Evolutionary conservation across 2,113 vertebrate genomes (phyloP).

Genomic region (Rafetus swinhoei): DNA sequence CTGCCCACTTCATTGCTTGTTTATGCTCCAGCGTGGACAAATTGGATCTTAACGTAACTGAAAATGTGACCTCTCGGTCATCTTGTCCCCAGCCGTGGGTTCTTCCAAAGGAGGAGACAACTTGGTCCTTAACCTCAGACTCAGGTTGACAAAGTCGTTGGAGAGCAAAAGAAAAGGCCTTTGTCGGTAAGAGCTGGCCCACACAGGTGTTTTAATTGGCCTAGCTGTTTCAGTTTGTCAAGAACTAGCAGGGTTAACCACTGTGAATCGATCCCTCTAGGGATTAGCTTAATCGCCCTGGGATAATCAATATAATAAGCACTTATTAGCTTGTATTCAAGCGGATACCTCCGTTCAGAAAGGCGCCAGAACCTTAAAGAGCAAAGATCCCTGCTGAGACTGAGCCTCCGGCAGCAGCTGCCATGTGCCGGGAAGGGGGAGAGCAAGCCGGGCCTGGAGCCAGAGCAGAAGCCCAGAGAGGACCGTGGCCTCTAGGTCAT

Average conservation of each 20-base stretch:
- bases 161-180: background rate
- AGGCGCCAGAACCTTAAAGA: background rate
- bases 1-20: background rate
- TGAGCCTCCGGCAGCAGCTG: fast-evolving
- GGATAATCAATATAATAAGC: constrained; percentile 52
- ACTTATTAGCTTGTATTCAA: background rate
- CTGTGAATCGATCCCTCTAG: constrained; percentile 11
- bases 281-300: constrained; percentile 43
- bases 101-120: fast-evolving
- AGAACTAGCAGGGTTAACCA: background rate
- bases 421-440: background rate
- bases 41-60: background rate
- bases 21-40: background rate
- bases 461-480: background rate
- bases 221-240: background rate
- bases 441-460: fast-evolving
- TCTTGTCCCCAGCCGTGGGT: background rate
- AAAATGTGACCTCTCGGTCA: background rate
- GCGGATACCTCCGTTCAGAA: background rate
- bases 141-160: background rate
- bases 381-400: background rate
- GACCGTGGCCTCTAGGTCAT: background rate
- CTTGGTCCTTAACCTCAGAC: background rate
- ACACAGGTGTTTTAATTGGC: background rate
- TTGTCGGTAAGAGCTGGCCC: background rate